These are phyloP conservation scores for Globia sparganii DNA, from an alignment of 2,888 invertebrate species.

Conservation along the genomic window DNA sequence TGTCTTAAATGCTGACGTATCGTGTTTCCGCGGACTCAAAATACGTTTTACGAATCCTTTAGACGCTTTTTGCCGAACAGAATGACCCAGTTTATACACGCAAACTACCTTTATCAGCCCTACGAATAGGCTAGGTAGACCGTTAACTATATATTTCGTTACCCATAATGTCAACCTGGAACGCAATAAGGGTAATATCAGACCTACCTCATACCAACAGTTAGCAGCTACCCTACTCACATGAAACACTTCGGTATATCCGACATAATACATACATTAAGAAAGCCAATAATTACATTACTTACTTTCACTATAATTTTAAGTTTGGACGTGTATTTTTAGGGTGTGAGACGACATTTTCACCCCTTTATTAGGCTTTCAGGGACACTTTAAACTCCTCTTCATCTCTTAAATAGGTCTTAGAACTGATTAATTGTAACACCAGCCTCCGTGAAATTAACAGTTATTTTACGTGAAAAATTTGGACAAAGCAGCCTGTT, in stretches of 20 bases:
- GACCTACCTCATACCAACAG: constrained; percentile 21
- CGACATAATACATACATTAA: constrained; percentile 55
- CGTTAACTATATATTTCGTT: constrained; percentile 43
- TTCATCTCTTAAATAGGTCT: constrained; percentile 68
- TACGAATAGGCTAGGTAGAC: background rate
- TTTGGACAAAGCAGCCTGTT: constrained; percentile 22
- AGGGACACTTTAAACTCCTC: constrained; percentile 73
- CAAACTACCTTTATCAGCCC: constrained; percentile 13
- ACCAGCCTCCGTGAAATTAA: constrained; percentile 48
- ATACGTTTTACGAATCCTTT: background rate
- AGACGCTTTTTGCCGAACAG: background rate
- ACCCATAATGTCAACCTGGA: constrained; percentile 29
- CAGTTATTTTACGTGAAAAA: constrained; percentile 53
- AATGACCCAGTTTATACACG: background rate
- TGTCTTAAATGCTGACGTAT: background rate
- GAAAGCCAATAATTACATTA: constrained; percentile 59
- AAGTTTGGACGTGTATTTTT: constrained; percentile 53
- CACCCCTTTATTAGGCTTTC: constrained; percentile 70
- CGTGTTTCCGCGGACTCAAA: background rate
- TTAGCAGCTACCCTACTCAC: constrained; percentile 41
- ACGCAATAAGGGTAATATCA: constrained; percentile 31
- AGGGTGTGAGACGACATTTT: constrained; percentile 69
- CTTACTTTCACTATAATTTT: constrained; percentile 47
- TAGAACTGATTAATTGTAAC: constrained; percentile 65
- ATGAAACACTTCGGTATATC: constrained; percentile 38